Evolutionary conservation across 2,888 invertebrate species (phyloP), one percentile per base, ranked within the genome.

Genomic region (Diaprepes abbreviatus): DNA sequence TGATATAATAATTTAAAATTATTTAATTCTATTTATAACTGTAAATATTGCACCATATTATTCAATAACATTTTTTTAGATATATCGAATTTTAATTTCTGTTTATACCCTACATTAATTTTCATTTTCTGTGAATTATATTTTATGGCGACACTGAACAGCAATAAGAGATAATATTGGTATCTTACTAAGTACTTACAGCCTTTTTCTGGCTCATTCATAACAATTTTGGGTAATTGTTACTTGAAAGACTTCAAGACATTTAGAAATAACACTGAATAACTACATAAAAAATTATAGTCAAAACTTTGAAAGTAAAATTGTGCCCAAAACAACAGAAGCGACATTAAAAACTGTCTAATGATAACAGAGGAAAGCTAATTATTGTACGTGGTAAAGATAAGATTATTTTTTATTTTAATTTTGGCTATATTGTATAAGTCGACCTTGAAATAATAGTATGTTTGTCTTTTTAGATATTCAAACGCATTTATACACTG

Each of bases 361-460:
- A 57, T 62, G 70, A 70, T 70, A 70, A 70, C 55, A 57, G 50
- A 38, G 28, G 33, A 70, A 70, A 66, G 62, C 50, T 62, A 70
- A 66, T 66, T 70, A 55, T 66, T 31, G 50, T 48, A 35, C 36
- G 50, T 43, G 70, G 66, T 66, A 70, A 70, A 43, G 70, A 70
- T 70, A 70, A 70, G 70, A 70, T 57, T 55, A 65, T 50, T 52
- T 52, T 55, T 52, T 36, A 55, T 58, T 58, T 63, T 52, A 50
- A 63, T 52, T 63, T 69, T 54, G 43, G 45, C 45, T 24, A 45
- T 45, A 65, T 19, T 43, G 24, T 38, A 40, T 45, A 38, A 17
- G 6, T 50, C 21, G 33, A 16, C 66, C 66, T 66, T 66, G 66
- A 36, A 35, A 58, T 12, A 57, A 14, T 4, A 24, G 12, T 31